A percentile compares a stretch with the other conserved stretches of the same genome.
These are phyloP conservation scores for Polietes domitor DNA, from an alignment of 2,888 invertebrate genomes.

Conservation along the genomic window DNA sequence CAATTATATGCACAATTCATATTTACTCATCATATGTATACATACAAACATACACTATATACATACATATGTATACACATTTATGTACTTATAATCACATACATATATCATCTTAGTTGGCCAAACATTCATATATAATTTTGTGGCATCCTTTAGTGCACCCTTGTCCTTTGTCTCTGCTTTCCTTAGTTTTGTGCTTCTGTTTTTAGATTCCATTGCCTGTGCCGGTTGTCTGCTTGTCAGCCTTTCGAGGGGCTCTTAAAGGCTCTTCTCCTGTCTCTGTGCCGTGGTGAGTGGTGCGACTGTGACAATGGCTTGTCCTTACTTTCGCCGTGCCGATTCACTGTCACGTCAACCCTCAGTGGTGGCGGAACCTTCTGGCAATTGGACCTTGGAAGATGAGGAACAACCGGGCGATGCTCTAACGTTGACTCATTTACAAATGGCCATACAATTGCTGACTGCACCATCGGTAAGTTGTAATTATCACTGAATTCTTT, in stretches of 20 bases:
- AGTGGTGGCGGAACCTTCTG: conserved; percentile 75
- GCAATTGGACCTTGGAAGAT: conserved; percentile 79
- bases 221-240: conserved; percentile 39
- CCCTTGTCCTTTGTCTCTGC: neutral
- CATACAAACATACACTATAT: neutral
- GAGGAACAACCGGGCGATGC: conserved; percentile 80
- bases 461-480: conserved; percentile 90
- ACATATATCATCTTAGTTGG: neutral
- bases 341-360: conserved; percentile 79
- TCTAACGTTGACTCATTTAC: conserved; percentile 87
- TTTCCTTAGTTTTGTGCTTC: neutral
- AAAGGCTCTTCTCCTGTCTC: conserved; percentile 29
- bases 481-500: neutral
- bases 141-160: neutral
- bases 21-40: neutral
- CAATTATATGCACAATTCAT: conserved; percentile 9
- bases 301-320: conserved; percentile 78
- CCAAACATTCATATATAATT: neutral
- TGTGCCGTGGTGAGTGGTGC: neutral
- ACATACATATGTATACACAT: neutral
- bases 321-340: conserved; percentile 79
- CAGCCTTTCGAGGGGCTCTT: conserved; percentile 46
- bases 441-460: conserved; percentile 89
- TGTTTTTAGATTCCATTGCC: conserved; percentile 46
- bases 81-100: neutral